These are phyloP conservation scores for Epinotia demarniana DNA, from an alignment of 2,888 invertebrate species.

Conservation along the genomic window DNA sequence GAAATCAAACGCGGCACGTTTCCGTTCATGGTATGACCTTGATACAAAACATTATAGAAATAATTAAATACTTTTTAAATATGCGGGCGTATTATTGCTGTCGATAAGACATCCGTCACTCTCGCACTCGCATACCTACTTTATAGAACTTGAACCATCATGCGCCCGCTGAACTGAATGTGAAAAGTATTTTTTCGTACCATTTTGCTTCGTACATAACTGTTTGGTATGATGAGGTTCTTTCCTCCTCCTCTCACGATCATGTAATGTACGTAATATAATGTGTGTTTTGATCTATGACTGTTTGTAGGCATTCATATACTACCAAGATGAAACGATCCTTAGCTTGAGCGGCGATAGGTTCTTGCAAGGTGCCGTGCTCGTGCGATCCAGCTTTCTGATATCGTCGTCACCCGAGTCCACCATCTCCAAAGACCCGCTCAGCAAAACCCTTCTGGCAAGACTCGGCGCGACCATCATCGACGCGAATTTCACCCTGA, in stretches of 20 bases:
- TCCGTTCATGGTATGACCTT: slow-evolving; percentile 68
- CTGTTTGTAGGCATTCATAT: slow-evolving; percentile 70
- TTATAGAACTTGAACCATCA: too few relatives aligned
- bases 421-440: slow-evolving; percentile 50
- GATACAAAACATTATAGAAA: background rate
- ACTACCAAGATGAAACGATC: slow-evolving; percentile 70
- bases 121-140: too few relatives aligned
- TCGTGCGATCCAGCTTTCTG: slow-evolving; percentile 70
- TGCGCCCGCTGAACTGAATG: background rate
- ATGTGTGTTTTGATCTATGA: background rate
- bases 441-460: slow-evolving; percentile 72
- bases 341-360: slow-evolving; percentile 60
- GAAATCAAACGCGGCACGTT: slow-evolving; percentile 65
- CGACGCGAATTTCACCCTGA: slow-evolving; percentile 67
- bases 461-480: slow-evolving; percentile 69
- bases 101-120: too few relatives aligned
- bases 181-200: background rate
- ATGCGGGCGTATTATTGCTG: background rate
- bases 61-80: background rate
- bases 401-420: slow-evolving; percentile 67
- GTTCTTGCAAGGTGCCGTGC: slow-evolving; percentile 66
- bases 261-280: background rate
- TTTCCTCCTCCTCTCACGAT: background rate
- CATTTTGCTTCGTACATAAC: background rate
- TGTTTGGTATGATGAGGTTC: background rate